Conservation (phyloP, 2,888 invertebrate genomes). For the Ectemnius continuus region DNA sequence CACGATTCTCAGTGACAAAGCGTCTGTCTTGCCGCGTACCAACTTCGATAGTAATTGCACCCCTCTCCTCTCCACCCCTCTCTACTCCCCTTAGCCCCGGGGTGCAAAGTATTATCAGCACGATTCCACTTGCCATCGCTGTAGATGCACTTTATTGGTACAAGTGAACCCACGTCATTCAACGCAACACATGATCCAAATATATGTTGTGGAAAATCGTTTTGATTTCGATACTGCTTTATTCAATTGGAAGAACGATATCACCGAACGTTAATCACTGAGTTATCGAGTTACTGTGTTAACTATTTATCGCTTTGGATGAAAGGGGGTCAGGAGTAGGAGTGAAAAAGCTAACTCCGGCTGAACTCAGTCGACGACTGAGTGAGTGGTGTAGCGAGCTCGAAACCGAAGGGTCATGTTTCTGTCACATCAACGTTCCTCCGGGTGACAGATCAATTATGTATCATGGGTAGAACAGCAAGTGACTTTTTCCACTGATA, state of each 20-base stretch:
- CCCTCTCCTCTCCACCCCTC: no score
- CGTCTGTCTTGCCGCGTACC: constrained; percentile 11
- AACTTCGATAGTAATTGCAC: constrained; percentile 1
- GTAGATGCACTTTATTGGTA: not conserved
- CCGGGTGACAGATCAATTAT: constrained; percentile 28
- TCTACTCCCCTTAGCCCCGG: not conserved
- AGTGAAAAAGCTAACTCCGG: no score
- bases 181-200: no score
- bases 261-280: not conserved
- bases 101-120: not conserved
- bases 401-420: not conserved
- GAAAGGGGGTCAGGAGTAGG: no score
- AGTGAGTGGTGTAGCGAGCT: not conserved
- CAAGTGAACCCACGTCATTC: no score
- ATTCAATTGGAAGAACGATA: not conserved
- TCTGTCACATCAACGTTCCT: not conserved
- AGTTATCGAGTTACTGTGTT: no score
- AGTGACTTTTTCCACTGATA: not conserved
- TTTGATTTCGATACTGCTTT: not conserved
- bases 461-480: not conserved
- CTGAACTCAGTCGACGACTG: not conserved
- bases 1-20: constrained; percentile 37
- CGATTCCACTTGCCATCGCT: not conserved
- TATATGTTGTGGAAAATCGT: no score
- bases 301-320: no score